phyloP scores from a whole-genome alignment of 2,888 invertebrate genomes.

The Rhagonycha lutea region DNA sequence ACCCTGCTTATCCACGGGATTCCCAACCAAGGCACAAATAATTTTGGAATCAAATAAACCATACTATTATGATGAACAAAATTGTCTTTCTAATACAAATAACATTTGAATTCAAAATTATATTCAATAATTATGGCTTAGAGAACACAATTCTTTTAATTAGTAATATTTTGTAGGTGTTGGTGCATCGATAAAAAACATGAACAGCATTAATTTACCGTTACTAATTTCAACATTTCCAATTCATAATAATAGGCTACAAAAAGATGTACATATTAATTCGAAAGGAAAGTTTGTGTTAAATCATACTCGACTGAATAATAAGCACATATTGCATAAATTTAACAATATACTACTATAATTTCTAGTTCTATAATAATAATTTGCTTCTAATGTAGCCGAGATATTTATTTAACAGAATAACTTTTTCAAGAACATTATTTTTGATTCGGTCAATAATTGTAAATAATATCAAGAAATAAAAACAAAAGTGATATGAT shows the following conservation, averaged over 20 bases:
- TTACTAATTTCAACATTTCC: neutral
- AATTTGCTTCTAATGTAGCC: neutral
- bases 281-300: neutral
- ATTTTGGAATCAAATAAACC: too few relatives aligned
- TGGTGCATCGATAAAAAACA: neutral
- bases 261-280: neutral
- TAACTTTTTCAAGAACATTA: too few relatives aligned
- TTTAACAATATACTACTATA: neutral
- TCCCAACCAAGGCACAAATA: too few relatives aligned
- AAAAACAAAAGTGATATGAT: neutral
- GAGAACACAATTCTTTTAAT: neutral
- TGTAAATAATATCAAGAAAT: too few relatives aligned
- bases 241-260: slow-evolving; percentile 1
- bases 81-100: neutral
- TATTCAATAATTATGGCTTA: neutral
- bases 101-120: neutral
- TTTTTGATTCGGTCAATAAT: too few relatives aligned
- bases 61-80: neutral
- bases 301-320: slow-evolving; percentile 2
- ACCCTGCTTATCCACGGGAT: too few relatives aligned
- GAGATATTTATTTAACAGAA: neutral
- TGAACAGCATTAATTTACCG: neutral
- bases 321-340: neutral
- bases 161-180: neutral
- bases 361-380: neutral